Conservation (phyloP, 2,888 invertebrate species). For the Noctuana brunneofusca region DNA sequence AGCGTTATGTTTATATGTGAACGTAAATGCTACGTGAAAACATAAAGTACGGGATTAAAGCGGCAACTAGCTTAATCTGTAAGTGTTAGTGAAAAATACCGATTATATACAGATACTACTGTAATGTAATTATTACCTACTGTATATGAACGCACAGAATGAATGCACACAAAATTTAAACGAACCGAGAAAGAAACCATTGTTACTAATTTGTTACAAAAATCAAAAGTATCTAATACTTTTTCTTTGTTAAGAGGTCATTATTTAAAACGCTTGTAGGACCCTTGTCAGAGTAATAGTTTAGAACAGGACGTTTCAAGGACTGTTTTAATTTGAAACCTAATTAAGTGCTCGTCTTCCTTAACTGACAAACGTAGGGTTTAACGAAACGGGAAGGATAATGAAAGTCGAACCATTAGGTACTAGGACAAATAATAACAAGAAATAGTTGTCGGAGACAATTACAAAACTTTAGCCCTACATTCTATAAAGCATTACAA, state of each 20-base stretch:
- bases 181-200: too few relatives aligned
- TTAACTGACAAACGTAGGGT: not conserved
- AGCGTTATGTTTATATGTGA: too few relatives aligned
- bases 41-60: too few relatives aligned
- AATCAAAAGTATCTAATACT: not conserved
- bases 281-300: conserved; percentile 12
- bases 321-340: conserved; percentile 9
- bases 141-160: too few relatives aligned
- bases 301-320: conserved; percentile 1
- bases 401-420: not conserved
- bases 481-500: not conserved
- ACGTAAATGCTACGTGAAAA: too few relatives aligned
- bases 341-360: conserved; percentile 7
- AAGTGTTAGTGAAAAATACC: too few relatives aligned
- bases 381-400: not conserved
- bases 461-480: conserved; percentile 13
- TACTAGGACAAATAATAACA: not conserved
- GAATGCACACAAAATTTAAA: too few relatives aligned
- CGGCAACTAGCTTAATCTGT: too few relatives aligned
- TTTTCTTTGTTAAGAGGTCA: conserved; percentile 1
- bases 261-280: conserved; percentile 7
- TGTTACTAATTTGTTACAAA: too few relatives aligned
- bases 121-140: too few relatives aligned
- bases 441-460: not conserved
- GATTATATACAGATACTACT: too few relatives aligned